A percentile compares a stretch with the other conserved stretches of the same genome.
Evolutionary conservation across 1,140 invertebrate species (phyloP).

Genomic region (Stegodyphus mimosarum): DNA sequence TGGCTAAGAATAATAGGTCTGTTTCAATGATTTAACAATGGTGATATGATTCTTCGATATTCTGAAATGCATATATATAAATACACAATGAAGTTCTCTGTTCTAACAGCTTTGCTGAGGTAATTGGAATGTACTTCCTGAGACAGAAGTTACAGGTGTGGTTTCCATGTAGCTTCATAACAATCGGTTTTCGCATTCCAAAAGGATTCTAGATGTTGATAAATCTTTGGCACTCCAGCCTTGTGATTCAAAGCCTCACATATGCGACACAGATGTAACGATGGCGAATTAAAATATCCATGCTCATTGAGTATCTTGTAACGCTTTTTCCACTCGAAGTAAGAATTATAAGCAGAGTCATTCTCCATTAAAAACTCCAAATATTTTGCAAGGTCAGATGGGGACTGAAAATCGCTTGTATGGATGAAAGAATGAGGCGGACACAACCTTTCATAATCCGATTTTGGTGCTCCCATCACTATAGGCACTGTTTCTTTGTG

Average conservation of each 20-base stretch:
- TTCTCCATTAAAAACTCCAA: constrained; percentile 63
- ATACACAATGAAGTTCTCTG: too few species aligned
- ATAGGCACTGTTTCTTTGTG: constrained; percentile 69
- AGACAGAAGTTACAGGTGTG: neutral
- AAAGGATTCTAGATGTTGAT: constrained; percentile 69
- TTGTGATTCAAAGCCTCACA: constrained; percentile 66
- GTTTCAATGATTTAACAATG: too few species aligned
- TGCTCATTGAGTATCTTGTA: constrained; percentile 72
- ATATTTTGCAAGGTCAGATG: constrained; percentile 66
- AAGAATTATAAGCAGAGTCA: constrained; percentile 63
- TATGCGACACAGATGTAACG: constrained; percentile 65
- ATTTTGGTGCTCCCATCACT: constrained; percentile 69
- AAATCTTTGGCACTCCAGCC: constrained; percentile 70
- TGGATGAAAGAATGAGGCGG: constrained; percentile 68
- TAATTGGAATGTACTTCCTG: neutral
- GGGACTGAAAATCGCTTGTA: constrained; percentile 66
- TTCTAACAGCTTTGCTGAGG: too few species aligned
- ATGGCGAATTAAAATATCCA: constrained; percentile 75
- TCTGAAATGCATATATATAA: too few species aligned
- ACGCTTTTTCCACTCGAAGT: constrained; percentile 53
- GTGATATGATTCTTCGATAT: too few species aligned
- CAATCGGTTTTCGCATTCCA: constrained; percentile 71
- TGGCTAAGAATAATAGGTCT: too few species aligned
- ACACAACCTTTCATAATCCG: constrained; percentile 66
- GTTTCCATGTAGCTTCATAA: constrained; percentile 28